Evolutionary conservation across 2,888 invertebrate species (phyloP).

Genomic region (Pandemis heparana): DNA sequence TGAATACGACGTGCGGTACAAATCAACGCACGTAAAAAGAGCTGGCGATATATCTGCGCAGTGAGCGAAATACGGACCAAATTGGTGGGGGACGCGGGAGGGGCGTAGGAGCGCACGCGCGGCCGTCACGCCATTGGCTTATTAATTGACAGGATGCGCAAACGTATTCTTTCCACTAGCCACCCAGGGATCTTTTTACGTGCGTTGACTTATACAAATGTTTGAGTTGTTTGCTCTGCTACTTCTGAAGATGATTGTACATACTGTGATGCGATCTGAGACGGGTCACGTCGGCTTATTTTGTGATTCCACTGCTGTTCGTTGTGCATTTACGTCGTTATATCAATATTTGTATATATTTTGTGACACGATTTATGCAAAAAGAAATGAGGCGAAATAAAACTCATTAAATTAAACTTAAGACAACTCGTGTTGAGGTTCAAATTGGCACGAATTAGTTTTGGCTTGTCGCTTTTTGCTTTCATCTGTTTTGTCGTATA

Average conservation of each 20-base stretch:
- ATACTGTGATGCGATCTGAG: constrained; percentile 41
- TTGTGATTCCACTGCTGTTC: constrained; percentile 16
- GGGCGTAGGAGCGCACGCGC: no score
- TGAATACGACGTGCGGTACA: neutral
- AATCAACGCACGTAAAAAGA: no score
- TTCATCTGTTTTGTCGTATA: constrained; percentile 18
- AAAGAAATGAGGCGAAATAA: constrained; percentile 1
- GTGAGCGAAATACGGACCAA: no score
- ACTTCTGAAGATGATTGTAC: neutral
- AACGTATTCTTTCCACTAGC: no score
- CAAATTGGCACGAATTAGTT: neutral
- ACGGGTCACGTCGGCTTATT: constrained; percentile 14
- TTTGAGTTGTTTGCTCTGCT: neutral
- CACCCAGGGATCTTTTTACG: no score
- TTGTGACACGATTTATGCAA: constrained; percentile 30
- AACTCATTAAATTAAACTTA: neutral
- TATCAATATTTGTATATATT: constrained; percentile 44
- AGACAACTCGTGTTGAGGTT: neutral
- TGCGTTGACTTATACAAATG: no score
- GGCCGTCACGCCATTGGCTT: no score
- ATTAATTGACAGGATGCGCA: no score
- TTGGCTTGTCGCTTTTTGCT: neutral
- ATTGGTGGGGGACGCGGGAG: no score
- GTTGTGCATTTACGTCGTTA: constrained; percentile 56
- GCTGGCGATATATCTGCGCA: no score